Evolutionary conservation across 2,113 vertebrate genomes (phyloP).

Genomic region (Apeltes quadracus): DNA sequence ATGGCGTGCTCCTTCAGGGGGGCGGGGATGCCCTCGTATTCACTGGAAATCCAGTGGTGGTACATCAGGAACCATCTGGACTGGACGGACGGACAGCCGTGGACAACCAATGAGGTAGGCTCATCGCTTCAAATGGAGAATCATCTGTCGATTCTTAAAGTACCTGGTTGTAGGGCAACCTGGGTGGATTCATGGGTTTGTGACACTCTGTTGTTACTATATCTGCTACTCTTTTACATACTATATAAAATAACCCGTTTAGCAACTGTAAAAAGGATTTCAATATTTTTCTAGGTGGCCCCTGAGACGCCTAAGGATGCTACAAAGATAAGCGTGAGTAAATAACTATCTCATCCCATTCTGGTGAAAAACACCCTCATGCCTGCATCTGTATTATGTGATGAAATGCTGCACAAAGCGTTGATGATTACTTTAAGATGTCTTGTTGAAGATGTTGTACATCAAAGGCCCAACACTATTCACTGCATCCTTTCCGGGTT

Average conservation of each 20-base stretch:
- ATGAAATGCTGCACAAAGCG: slow-evolving; percentile 24
- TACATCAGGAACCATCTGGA: slow-evolving; percentile 90
- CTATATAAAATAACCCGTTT: background rate
- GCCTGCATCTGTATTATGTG: slow-evolving; percentile 22
- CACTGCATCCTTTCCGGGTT: slow-evolving; percentile 15
- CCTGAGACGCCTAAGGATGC: slow-evolving; percentile 88
- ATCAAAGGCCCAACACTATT: slow-evolving; percentile 5
- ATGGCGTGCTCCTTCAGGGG: slow-evolving; percentile 98
- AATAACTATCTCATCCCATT: slow-evolving; percentile 21
- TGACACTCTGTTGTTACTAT: background rate
- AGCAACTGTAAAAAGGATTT: background rate
- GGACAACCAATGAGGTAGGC: slow-evolving; percentile 87
- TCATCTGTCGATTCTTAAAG: background rate
- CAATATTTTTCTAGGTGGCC: slow-evolving; percentile 78
- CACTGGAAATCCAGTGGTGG: slow-evolving; percentile 99
- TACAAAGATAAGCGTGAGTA: slow-evolving; percentile 95
- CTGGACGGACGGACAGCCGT: slow-evolving; percentile 89
- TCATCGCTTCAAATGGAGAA: background rate
- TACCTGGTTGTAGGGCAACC: background rate
- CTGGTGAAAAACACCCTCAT: slow-evolving; percentile 6
- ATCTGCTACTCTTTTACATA: background rate
- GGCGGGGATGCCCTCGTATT: slow-evolving; percentile 90
- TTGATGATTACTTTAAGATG: slow-evolving; percentile 27
- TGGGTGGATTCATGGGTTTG: background rate
- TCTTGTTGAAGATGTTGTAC: slow-evolving; percentile 36